Conservation (phyloP, 1,140 invertebrate species). For the Heliconius eleuchia region DNA sequence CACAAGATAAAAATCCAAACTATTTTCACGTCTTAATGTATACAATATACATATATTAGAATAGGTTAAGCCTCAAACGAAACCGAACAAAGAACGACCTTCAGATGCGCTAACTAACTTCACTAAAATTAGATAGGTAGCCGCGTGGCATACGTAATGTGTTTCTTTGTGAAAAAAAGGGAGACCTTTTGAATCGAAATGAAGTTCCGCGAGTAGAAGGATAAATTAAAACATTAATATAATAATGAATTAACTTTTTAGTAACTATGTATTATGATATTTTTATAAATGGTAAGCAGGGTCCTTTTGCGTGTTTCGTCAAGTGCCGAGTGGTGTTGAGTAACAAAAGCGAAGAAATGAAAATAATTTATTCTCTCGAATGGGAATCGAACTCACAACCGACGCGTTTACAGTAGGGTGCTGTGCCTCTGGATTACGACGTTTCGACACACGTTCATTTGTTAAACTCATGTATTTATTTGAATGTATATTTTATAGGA, state of each 20-base stretch:
- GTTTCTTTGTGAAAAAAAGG: conserved; percentile 41
- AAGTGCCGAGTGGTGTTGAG: no score
- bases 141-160: conserved; percentile 51
- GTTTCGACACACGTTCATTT: no score
- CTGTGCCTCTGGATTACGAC: no score
- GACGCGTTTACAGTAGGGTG: no score
- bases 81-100: conserved; percentile 62
- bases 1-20: background rate
- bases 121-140: conserved; percentile 54
- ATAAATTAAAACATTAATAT: background rate
- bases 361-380: no score
- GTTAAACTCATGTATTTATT: no score
- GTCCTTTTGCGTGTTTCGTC: no score
- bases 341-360: no score
- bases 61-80: conserved; percentile 30
- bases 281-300: background rate
- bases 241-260: background rate
- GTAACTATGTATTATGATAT: background rate
- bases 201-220: conserved; percentile 16
- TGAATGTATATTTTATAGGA: no score
- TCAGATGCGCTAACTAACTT: conserved; percentile 54
- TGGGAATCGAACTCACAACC: no score
- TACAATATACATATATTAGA: conserved; percentile 25
- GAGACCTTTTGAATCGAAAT: conserved; percentile 21
- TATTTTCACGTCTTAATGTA: background rate